Evolutionary conservation across 2,797 vertebrate genomes (phyloP).

Genomic region (Potorous gilbertii): DNA sequence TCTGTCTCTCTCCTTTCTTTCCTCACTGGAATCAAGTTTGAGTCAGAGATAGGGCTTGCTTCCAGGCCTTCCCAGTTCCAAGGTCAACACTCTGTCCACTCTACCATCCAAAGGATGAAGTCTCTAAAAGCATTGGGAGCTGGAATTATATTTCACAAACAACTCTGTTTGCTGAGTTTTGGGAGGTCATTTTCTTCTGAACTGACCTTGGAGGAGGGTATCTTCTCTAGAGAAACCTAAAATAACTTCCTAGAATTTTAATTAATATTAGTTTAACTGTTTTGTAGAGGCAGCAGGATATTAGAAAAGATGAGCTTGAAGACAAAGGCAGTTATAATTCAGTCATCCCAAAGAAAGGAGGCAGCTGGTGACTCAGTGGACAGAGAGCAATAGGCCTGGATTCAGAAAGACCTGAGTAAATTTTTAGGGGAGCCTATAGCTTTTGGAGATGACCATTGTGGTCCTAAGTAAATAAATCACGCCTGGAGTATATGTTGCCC

Average conservation of each 20-base stretch:
- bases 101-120: neutral
- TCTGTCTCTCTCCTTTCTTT: too few relatives aligned
- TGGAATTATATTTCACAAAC: neutral
- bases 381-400: neutral
- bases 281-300: neutral
- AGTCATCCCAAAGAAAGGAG: neutral
- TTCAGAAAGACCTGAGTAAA: neutral
- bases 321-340: neutral
- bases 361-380: neutral
- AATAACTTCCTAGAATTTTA: neutral
- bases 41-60: neutral
- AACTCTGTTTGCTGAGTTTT: neutral
- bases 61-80: neutral
- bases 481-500: neutral
- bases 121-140: neutral
- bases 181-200: neutral
- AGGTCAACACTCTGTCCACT: neutral
- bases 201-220: neutral
- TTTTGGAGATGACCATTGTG: neutral
- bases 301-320: neutral
- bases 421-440: neutral
- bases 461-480: neutral
- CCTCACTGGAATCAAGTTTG: too few relatives aligned
- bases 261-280: neutral
- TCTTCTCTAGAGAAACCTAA: neutral